Base-by-base conservation (phyloP, 2,113 vertebrate species). In the Corydoras maculifer region DNA sequence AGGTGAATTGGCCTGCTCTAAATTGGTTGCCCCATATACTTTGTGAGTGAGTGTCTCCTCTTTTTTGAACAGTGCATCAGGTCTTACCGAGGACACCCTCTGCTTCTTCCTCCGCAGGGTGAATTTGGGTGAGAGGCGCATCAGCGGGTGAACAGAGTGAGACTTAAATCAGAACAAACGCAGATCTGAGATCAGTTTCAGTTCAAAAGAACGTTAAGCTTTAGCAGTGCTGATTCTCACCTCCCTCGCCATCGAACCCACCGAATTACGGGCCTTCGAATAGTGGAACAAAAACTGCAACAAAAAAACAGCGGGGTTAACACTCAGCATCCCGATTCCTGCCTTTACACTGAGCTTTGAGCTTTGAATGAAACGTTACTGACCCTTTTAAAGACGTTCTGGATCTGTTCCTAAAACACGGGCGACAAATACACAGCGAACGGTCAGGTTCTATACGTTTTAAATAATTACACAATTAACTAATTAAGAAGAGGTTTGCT, bases 281-380 rank as follows among this genome's bases (percentile, higher is more conserved):
- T 90, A 91, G 73, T 91, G 88, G 76, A 91, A 91, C 71, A 91
- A 76, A 70, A 91, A 91, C 89, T 91, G 74, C 43, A 65, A 1
- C 18, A 59, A 55, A 30, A 12, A 64, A 58, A 49, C 8, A 14
- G 13, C 5, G 10, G n/a, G 14, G 3, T 64, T 32, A 70, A 1
- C n/a, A 31, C 3, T 12, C 7, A 43, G 35, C 4, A 5, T 43
- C 18, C 18, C 35, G 35, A 43, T 43, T 8, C 4, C 4, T 43
- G 35, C 35, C 35, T 43, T 43, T 43, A 8, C 2, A 43, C 35
- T 8, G 35, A 43, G 35, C 35, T 43, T 43, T 43, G 35, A 43
- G 1, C 35, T 43, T 29, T 0, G 5, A 35, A 73, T 8, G 3
- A 12, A 2, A 5, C 58, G 10, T 4, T 5, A 79, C 80, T 62